Evolutionary conservation across 2,113 vertebrate genomes (phyloP).

Genomic region (Aegotheles bennettii): DNA sequence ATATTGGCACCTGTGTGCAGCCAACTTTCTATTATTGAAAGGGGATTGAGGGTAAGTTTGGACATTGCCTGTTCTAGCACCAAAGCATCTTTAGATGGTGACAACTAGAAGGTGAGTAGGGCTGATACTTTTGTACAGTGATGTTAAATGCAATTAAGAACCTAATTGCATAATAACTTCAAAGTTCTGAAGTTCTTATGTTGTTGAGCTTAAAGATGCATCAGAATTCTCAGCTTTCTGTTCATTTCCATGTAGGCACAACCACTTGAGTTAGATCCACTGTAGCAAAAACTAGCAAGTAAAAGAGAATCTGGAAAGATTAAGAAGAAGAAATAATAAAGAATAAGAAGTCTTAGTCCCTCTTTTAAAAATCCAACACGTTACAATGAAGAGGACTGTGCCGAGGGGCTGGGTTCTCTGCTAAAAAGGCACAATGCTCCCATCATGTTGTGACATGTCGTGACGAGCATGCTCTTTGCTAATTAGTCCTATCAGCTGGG

Average conservation of each 20-base stretch:
- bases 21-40: neutral
- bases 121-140: neutral
- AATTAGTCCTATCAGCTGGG: neutral
- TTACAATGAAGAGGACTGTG: neutral
- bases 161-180: neutral
- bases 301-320: neutral
- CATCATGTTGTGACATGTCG: neutral
- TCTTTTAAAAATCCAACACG: neutral
- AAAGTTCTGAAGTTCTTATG: neutral
- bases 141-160: neutral
- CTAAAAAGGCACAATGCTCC: neutral
- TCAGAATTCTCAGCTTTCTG: neutral
- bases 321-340: too few relatives aligned
- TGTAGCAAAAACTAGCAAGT: neutral
- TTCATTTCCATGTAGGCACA: neutral
- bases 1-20: neutral
- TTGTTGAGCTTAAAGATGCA: neutral
- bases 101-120: neutral
- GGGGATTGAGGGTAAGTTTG: neutral
- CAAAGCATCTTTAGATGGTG: neutral
- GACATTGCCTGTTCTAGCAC: neutral
- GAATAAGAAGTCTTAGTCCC: too few relatives aligned
- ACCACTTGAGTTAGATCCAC: neutral
- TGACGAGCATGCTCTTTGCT: neutral
- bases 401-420: neutral